Conservation (phyloP, 1,140 invertebrate genomes). For the Aphaenogaster floridana region DNA sequence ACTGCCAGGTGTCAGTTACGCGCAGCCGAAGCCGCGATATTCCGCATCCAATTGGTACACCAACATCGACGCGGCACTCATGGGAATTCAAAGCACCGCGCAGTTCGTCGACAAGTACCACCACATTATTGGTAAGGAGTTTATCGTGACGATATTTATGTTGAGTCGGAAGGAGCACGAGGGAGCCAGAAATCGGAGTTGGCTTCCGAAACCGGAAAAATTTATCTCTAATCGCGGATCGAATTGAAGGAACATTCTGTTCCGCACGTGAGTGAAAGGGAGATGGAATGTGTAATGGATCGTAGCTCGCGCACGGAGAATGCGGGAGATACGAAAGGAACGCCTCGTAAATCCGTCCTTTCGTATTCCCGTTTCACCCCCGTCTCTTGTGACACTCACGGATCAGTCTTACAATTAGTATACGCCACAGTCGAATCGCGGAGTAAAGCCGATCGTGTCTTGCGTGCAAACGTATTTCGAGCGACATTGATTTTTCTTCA, state of each 20-base stretch:
- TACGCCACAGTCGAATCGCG: neutral
- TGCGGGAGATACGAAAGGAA: neutral
- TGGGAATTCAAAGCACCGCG: slow-evolving; percentile 87
- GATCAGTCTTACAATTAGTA: neutral
- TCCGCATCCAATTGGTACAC: slow-evolving; percentile 73
- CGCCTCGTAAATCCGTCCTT: slow-evolving; percentile 60
- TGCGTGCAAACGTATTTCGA: slow-evolving; percentile 6
- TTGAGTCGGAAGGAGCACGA: neutral
- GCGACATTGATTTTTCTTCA: slow-evolving; percentile 26
- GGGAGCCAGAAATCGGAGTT: neutral
- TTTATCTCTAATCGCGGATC: neutral
- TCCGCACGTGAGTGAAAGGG: neutral
- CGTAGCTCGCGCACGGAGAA: neutral
- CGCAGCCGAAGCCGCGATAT: slow-evolving; percentile 74
- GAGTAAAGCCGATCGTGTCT: slow-evolving; percentile 61
- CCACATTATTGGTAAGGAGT: slow-evolving; percentile 83
- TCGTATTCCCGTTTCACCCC: slow-evolving; percentile 33
- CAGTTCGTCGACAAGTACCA: slow-evolving; percentile 86
- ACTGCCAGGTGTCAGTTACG: slow-evolving; percentile 64
- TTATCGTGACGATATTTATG: neutral
- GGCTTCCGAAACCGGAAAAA: neutral
- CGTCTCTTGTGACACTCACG: slow-evolving; percentile 52
- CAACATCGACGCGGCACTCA: slow-evolving; percentile 82
- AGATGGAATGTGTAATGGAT: neutral
- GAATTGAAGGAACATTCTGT: neutral